Evolutionary conservation across 2,113 vertebrate species (phyloP).

Genomic region (Ptyas mucosa): DNA sequence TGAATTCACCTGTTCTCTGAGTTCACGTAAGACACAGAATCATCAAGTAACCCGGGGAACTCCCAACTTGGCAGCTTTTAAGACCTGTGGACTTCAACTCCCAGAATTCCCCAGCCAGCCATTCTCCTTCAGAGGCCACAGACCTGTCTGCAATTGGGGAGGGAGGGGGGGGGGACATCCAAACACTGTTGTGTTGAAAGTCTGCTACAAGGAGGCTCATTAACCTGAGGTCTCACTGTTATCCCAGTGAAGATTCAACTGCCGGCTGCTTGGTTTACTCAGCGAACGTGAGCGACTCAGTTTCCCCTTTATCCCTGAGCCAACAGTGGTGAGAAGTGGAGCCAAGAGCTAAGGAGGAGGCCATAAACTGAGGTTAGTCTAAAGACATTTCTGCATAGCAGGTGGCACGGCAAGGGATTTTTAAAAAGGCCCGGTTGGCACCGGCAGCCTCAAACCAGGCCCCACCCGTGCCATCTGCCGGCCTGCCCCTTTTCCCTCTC

Average conservation of each 20-base stretch:
- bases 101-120: background rate
- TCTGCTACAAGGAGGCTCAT: background rate
- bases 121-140: background rate
- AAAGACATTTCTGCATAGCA: background rate
- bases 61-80: background rate
- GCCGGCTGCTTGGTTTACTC: background rate
- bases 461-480: background rate
- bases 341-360: background rate
- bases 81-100: background rate
- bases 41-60: background rate
- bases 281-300: background rate
- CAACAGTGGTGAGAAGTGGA: fast-evolving
- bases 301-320: background rate
- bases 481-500: background rate
- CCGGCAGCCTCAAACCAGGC: too few species aligned
- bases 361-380: background rate
- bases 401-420: background rate
- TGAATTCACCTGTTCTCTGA: background rate
- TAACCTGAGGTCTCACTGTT: too few species aligned
- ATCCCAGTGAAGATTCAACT: background rate
- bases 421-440: background rate
- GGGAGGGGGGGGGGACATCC: background rate
- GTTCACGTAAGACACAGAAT: background rate
- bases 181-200: background rate
- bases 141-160: background rate